phyloP scores from a whole-genome alignment of 2,888 invertebrate genomes.

The Ennomos erosarius region DNA sequence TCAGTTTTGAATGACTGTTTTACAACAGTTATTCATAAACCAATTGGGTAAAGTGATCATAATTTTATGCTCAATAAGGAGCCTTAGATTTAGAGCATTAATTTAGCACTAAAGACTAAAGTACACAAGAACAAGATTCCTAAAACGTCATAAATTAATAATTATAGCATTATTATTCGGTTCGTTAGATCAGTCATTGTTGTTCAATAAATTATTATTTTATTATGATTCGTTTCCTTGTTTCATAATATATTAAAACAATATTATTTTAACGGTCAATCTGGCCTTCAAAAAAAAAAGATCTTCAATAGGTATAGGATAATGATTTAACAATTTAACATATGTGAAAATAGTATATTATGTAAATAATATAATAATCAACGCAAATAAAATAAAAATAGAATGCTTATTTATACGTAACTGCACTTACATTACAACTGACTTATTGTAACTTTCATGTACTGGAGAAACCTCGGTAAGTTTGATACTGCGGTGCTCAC shows the following conservation, averaged over 20 bases:
- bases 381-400: conserved; percentile 7
- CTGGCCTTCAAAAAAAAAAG: no score
- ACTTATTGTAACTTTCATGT: conserved; percentile 83
- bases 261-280: no score
- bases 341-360: conserved; percentile 22
- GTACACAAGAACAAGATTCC: conserved; percentile 53
- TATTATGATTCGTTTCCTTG: conserved; percentile 35
- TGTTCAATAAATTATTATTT: conserved; percentile 64
- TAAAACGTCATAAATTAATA: conserved; percentile 45
- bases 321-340: neutral
- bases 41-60: no score
- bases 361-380: conserved; percentile 24
- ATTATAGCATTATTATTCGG: conserved; percentile 51
- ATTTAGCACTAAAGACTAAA: neutral
- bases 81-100: neutral
- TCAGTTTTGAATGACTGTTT: no score
- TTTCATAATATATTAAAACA: no score
- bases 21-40: neutral
- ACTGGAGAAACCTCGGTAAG: conserved; percentile 89
- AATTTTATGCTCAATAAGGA: neutral
- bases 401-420: conserved; percentile 20
- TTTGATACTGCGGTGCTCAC: conserved; percentile 89
- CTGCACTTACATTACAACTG: conserved; percentile 60
- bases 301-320: no score
- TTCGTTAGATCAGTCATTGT: conserved; percentile 59